Evolutionary conservation across 2,797 vertebrate genomes (phyloP).

Genomic region (Clamator glandarius): DNA sequence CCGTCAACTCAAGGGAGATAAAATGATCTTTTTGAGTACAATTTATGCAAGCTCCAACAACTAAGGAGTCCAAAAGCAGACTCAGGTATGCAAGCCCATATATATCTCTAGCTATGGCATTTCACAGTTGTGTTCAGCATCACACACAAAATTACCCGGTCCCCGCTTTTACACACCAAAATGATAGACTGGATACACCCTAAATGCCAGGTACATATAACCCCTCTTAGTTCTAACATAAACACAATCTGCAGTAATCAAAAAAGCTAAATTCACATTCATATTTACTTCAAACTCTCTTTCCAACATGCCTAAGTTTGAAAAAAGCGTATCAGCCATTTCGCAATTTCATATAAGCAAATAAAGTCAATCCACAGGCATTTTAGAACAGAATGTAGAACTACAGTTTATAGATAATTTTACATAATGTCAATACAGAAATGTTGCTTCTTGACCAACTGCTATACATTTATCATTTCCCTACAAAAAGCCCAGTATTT

Average conservation of each 20-base stretch:
- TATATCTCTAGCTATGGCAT: background rate
- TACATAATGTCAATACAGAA: conserved; percentile 47
- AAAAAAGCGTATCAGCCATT: background rate
- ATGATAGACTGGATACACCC: background rate
- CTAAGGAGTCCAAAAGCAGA: background rate
- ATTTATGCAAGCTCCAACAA: background rate
- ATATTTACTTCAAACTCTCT: background rate
- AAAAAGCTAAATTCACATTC: background rate
- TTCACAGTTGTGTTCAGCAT: background rate
- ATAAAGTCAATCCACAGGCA: background rate
- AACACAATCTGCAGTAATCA: background rate
- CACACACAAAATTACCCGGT: background rate
- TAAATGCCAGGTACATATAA: background rate
- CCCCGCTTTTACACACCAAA: background rate
- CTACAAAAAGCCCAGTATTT: conserved; percentile 73
- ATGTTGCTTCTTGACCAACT: conserved; percentile 24
- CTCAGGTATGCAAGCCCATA: accelerated
- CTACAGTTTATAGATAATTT: background rate
- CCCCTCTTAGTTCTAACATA: background rate
- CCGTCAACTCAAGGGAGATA: background rate
- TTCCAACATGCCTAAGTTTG: background rate
- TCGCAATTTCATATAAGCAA: background rate
- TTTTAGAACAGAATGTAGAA: conserved; percentile 1
- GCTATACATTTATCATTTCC: conserved; percentile 48
- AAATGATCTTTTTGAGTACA: background rate